Base-by-base conservation (phyloP, 2,797 vertebrate genomes). In the Pseudochromis fuscus region DNA sequence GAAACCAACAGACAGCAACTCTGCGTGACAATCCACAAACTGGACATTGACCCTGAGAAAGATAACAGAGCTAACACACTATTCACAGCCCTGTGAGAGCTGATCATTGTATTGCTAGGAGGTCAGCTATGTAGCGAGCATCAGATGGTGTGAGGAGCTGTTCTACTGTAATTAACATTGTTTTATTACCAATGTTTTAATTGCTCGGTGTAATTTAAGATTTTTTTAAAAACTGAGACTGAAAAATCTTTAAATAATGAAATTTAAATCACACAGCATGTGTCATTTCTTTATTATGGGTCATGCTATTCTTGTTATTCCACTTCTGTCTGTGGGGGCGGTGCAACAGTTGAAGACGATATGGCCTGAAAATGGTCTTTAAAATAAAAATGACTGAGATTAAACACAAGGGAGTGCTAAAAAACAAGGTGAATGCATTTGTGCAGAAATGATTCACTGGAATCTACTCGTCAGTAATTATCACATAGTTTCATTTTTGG, bases 41-140 rank as follows among this genome's bases (percentile, higher is more conserved):
- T 71, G 75, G 71, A 88, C 77, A 19, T 83, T 86, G 76, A 84
- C 51, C 85, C 21, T 7, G 12, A 44, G 16, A 45, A 7, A 84
- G 77, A 86, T 77, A 84, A 79, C 44, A 33, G 38, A 38, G 7
- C 15, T 18, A 55, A 64, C 33, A 21, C 7, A 31, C 4, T 44
- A 63, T 40, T 44, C 28, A 46, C 12, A 53, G 21, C 33, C 0
- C 23, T 68, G 27, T 53, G 15, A 67, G 24, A 23, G 18, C 7
- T 16, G 7, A 33, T n/a, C 53, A 48, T 50, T 28, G 18, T 13
- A 18, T 18, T 19, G 9, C 3, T 37, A 44, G 19, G 7, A 58
- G n/a, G 8, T 67, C 27, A 69, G 12, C 68, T 15, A 23, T 42
- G 28, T 12, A 37, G 30, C 30, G 10, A 9, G 21, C 38, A 16